These are phyloP conservation scores for Rotaria sp. DNA, from an alignment of 2,888 invertebrate genomes.

Conservation along the genomic window DNA sequence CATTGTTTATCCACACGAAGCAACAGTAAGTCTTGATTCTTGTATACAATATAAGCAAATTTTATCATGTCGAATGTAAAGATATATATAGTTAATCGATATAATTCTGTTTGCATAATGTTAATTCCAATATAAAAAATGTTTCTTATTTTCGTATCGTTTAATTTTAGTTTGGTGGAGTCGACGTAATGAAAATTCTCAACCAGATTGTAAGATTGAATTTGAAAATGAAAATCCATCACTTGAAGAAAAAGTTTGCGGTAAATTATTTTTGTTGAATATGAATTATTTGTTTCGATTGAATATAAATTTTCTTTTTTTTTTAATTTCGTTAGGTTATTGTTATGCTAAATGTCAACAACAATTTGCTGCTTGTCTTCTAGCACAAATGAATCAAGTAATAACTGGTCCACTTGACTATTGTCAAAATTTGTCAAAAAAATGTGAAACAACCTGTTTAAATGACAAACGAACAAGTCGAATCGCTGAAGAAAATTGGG, in stretches of 20 bases:
- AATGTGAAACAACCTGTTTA: not conserved
- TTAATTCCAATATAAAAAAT: not conserved
- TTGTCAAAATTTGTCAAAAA: not conserved
- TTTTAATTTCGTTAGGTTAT: not conserved
- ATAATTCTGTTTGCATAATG: too few species aligned
- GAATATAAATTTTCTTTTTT: not conserved
- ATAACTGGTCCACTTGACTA: not conserved
- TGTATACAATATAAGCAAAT: too few species aligned
- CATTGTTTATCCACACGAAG: not conserved
- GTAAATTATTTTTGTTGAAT: not conserved
- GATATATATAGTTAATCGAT: too few species aligned
- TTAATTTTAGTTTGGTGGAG: constrained; percentile 22
- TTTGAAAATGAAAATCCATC: not conserved
- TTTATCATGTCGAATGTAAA: too few species aligned
- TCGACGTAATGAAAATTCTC: not conserved
- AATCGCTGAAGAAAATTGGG: not conserved
- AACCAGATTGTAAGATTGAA: not conserved
- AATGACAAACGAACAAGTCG: not conserved
- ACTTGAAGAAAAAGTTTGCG: constrained; percentile 8
- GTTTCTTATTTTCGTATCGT: not conserved
- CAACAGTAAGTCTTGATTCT: not conserved
- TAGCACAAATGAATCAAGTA: constrained; percentile 12
- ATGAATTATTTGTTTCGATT: not conserved
- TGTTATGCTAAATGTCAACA: constrained; percentile 28
- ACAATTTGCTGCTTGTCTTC: not conserved